These are phyloP conservation scores for Euclidia mi DNA, from an alignment of 2,888 invertebrate species.

Conservation along the genomic window DNA sequence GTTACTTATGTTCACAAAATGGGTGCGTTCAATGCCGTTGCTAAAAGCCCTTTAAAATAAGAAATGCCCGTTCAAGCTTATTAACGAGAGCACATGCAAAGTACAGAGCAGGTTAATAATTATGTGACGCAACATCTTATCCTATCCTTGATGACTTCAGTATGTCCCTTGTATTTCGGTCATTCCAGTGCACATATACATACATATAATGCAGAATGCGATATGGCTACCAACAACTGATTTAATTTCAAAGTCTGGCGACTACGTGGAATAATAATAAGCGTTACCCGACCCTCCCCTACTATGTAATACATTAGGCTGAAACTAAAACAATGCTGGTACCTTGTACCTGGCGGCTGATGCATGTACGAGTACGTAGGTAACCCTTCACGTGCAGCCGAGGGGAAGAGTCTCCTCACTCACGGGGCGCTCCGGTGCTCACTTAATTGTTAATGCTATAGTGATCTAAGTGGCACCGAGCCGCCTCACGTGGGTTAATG, in stretches of 20 bases:
- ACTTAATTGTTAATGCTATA: conserved; percentile 83
- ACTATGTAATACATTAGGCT: conserved; percentile 27
- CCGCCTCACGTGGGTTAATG: conserved; percentile 84
- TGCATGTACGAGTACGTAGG: conserved; percentile 58
- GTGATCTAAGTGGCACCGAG: conserved; percentile 72
- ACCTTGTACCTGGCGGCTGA: conserved; percentile 50
- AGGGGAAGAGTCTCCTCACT: conserved; percentile 47
- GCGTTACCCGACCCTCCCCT: conserved; percentile 11
- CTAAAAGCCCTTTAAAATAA: too few species aligned
- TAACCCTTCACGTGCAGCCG: conserved; percentile 50
- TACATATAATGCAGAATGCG: too few species aligned
- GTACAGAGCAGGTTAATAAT: too few species aligned
- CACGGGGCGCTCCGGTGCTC: conserved; percentile 66
- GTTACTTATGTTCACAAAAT: too few species aligned
- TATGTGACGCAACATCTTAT: too few species aligned
- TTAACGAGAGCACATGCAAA: too few species aligned
- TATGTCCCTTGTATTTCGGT: too few species aligned
- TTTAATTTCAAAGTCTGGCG: conserved; percentile 10
- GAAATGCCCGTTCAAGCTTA: too few species aligned
- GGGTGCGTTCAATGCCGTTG: too few species aligned
- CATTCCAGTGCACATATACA: too few species aligned
- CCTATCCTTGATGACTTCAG: too few species aligned
- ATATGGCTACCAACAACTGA: not conserved
- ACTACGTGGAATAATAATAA: conserved; percentile 17
- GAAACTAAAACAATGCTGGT: conserved; percentile 35